Evolutionary conservation across 2,797 vertebrate species (phyloP).

Genomic region (Adelosebastes latens): DNA sequence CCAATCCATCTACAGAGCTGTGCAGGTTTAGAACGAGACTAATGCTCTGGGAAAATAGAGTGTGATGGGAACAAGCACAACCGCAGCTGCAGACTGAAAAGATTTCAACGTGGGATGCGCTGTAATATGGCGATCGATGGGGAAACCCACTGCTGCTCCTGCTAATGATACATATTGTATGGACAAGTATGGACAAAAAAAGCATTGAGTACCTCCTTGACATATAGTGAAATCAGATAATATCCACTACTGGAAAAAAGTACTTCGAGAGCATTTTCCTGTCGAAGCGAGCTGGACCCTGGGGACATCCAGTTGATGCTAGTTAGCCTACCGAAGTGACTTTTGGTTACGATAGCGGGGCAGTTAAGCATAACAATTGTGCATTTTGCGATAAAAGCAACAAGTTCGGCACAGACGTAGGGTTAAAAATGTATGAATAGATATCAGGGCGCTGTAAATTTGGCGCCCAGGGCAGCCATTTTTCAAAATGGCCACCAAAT

Average conservation of each 20-base stretch:
- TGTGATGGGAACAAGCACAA: neutral
- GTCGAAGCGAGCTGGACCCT: no score
- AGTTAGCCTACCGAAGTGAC: no score
- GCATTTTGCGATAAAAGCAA: no score
- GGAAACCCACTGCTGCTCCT: neutral
- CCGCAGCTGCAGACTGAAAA: neutral
- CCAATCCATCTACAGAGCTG: conserved; percentile 28
- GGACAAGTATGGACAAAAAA: neutral
- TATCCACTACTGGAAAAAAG: neutral
- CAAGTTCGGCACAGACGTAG: no score
- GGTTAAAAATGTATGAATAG: no score
- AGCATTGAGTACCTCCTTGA: neutral
- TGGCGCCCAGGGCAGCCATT: no score
- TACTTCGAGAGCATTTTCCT: neutral
- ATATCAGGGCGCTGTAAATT: no score
- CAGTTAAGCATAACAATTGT: no score
- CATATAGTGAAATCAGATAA: neutral
- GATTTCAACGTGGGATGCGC: neutral
- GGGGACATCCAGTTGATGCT: no score
- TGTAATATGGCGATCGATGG: neutral
- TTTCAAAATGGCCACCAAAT: no score
- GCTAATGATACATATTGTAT: neutral
- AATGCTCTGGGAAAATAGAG: neutral
- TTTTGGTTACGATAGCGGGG: no score
- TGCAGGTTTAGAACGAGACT: conserved; percentile 3